A percentile compares a stretch with the other conserved stretches of the same genome.
Evolutionary conservation across 2,888 invertebrate genomes (phyloP).

Genomic region (Lamellibrachia satsuma): DNA sequence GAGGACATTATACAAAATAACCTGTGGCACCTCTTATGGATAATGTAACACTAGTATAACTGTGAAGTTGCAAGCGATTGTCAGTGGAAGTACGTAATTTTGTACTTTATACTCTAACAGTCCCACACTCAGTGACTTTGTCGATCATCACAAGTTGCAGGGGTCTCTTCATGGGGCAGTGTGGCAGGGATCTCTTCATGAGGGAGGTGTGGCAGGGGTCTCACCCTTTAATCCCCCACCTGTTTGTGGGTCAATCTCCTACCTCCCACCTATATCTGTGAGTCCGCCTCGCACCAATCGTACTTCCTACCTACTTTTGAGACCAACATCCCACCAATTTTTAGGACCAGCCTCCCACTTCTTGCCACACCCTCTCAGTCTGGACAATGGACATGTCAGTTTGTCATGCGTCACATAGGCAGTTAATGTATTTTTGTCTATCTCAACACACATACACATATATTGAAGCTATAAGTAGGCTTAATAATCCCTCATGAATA

Average conservation of each 20-base stretch:
- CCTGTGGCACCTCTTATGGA: not conserved
- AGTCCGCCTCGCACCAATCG: too few relatives aligned
- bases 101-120: not conserved
- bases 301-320: too few relatives aligned
- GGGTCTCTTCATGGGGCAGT: not conserved
- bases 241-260: too few relatives aligned
- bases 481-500: not conserved
- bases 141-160: not conserved
- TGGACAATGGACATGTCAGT: not conserved
- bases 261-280: too few relatives aligned
- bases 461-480: not conserved
- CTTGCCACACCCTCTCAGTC: not conserved
- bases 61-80: not conserved
- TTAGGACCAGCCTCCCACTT: too few relatives aligned
- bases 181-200: too few relatives aligned
- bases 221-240: too few relatives aligned
- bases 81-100: too few relatives aligned
- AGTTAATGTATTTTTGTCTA: not conserved
- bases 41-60: not conserved
- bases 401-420: slow-evolving; percentile 1
- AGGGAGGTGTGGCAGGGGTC: too few relatives aligned
- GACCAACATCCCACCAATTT: too few relatives aligned
- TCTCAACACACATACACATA: not conserved
- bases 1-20: not conserved
- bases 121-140: not conserved